Base-by-base conservation (phyloP, 2,797 vertebrate genomes). In the Moxostoma hubbsi region DNA sequence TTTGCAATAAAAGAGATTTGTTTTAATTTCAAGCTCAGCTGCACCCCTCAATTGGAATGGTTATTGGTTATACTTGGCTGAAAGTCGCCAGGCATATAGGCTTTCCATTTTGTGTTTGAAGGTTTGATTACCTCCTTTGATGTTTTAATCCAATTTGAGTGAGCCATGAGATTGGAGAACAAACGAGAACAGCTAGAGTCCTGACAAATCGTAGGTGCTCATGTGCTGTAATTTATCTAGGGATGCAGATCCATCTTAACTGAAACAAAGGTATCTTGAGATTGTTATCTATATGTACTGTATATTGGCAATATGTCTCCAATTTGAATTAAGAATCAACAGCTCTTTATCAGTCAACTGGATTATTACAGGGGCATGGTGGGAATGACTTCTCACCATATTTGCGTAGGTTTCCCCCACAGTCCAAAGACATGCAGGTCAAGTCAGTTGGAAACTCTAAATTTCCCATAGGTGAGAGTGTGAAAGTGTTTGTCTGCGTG, bases 1-100 rank as follows among this genome's bases (percentile, higher is more conserved):
- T 80, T 24, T 73, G 8, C 81, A 87, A 86, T 86, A 79, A 84
- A 80, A 82, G 73, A 75, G 73, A 85, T 84, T 76, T 82, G 82
- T 82, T 79, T 84, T 87, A 15, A 84, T 84, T 87, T 87, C 84
- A 85, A 83, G 82, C 80, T 84, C 73, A 85, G 75, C 81, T 87
- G 82, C 82, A 76, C 73, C 67, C 70, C 67, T 61, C 63, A 81
- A 75, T 79, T 84, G 77, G 80, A 83, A 85, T 62, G 72, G 74
- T 83, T 86, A 83, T 81, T 81, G 82, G 82, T 79, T 86, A 73
- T 81, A 81, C 80, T 79, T 76, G 49, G 50, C 62, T 77, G 86
- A 64, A 36, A 67, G 45, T 68, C 70, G 53, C 81, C 71, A 16
- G 77, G 78, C 74, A 81, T 79, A 79, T 69, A 79, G 70, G 64